Evolutionary conservation across 2,888 invertebrate species (phyloP).

Genomic region (Acanthosepion pharaonis): DNA sequence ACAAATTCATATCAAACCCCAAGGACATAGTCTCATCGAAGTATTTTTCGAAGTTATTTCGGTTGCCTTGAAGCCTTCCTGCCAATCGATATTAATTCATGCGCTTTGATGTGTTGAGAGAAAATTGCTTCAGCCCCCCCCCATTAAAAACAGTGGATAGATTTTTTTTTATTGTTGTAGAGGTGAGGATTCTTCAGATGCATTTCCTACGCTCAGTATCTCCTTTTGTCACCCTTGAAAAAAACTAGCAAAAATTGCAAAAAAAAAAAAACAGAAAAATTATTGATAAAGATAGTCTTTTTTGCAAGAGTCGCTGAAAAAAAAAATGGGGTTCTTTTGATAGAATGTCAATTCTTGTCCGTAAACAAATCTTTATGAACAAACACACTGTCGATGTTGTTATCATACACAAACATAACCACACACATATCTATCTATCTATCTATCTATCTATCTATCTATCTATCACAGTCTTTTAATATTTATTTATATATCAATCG

Average conservation of each 20-base stretch:
- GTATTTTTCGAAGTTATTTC: conserved; percentile 18
- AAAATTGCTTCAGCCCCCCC: background rate
- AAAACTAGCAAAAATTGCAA: background rate
- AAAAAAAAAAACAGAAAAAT: background rate
- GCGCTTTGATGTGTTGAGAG: background rate
- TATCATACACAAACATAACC: no score
- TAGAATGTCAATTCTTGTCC: background rate
- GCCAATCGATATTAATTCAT: background rate
- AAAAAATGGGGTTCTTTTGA: background rate
- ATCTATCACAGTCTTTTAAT: background rate
- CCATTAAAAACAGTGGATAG: background rate
- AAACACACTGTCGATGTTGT: background rate
- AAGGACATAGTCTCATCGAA: background rate
- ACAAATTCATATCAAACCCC: background rate
- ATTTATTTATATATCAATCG: no score
- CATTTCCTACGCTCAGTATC: background rate
- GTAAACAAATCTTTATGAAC: background rate
- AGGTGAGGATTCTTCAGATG: background rate
- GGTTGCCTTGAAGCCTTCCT: background rate
- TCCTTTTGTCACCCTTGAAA: background rate
- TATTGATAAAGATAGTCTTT: background rate
- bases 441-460: background rate
- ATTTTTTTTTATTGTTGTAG: background rate
- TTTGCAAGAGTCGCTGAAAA: background rate
- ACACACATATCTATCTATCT: background rate